phyloP scores from a whole-genome alignment of 2,113 vertebrate species.

The Pangasianodon gigas region DNA sequence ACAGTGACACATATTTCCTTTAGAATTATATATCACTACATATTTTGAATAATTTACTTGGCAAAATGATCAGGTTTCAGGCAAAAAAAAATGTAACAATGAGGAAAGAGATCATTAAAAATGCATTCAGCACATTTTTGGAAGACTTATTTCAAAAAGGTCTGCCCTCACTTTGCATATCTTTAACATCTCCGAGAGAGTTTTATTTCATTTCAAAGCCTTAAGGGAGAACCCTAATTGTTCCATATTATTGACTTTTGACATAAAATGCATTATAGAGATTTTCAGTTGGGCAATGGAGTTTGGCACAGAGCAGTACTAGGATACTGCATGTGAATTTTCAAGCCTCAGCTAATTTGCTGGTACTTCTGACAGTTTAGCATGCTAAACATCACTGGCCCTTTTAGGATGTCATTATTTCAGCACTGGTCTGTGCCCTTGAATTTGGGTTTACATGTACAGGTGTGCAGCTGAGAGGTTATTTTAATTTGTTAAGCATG shows the following conservation, averaged over 20 bases:
- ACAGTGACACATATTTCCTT: slow-evolving; percentile 13
- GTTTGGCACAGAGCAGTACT: slow-evolving; percentile 17
- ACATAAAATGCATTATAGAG: slow-evolving; percentile 48
- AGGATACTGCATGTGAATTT: slow-evolving; percentile 24
- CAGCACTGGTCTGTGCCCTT: slow-evolving; percentile 14
- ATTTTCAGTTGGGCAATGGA: slow-evolving; percentile 22
- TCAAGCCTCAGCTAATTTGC: neutral
- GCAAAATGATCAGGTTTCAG: slow-evolving; percentile 46
- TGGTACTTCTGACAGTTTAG: neutral
- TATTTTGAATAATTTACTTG: slow-evolving; percentile 43
- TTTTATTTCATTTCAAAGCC: slow-evolving; percentile 43
- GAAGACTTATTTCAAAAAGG: slow-evolving; percentile 44
- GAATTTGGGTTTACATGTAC: neutral
- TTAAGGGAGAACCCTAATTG: slow-evolving; percentile 39
- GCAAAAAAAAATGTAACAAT: slow-evolving; percentile 50
- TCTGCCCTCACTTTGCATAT: slow-evolving; percentile 46
- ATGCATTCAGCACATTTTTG: slow-evolving; percentile 43
- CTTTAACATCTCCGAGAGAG: slow-evolving; percentile 32
- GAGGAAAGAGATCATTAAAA: slow-evolving; percentile 51
- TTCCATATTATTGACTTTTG: slow-evolving; percentile 42
- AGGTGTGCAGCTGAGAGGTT: neutral
- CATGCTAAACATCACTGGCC: neutral
- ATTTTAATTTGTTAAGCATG: neutral
- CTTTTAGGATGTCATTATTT: neutral
- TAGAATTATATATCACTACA: slow-evolving; percentile 29